These are phyloP conservation scores for Scaptomyza parva DNA, from an alignment of 2,888 invertebrate species.

Conservation along the genomic window DNA sequence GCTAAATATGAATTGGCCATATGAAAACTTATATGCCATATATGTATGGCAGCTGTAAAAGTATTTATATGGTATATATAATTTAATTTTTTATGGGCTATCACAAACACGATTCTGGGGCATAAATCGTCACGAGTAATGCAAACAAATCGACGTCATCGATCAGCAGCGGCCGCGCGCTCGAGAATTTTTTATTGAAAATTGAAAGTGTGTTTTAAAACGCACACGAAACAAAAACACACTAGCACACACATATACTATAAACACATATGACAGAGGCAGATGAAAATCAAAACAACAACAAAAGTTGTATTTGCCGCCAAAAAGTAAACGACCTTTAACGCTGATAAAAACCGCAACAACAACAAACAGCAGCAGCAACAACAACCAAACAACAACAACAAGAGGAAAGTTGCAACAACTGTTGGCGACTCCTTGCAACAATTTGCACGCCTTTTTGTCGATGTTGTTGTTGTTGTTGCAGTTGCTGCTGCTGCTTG, in stretches of 20 bases:
- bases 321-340: constrained; percentile 84
- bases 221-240: constrained; percentile 31
- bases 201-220: constrained; percentile 75
- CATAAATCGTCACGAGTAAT: constrained; percentile 70
- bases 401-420: constrained; percentile 63
- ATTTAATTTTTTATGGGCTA: constrained; percentile 56
- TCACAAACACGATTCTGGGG: constrained; percentile 63
- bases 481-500: too few relatives aligned
- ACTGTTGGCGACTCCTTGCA: constrained; percentile 69
- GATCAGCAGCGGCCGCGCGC: constrained; percentile 57
- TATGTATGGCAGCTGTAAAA: constrained; percentile 26
- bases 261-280: constrained; percentile 33
- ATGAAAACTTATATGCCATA: constrained; percentile 41
- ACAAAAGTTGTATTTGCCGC: constrained; percentile 80
- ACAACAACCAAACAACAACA: constrained; percentile 43
- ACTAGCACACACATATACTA: background rate
- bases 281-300: constrained; percentile 79
- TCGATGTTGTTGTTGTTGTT: constrained; percentile 23
- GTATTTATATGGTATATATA: constrained; percentile 49
- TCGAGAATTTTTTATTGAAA: constrained; percentile 74
- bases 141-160: constrained; percentile 75
- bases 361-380: constrained; percentile 29
- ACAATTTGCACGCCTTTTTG: constrained; percentile 59
- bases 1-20: constrained; percentile 29
- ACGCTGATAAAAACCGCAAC: constrained; percentile 77